Base-by-base conservation (phyloP, 2,888 invertebrate genomes). In the Chrysina gloriosa region DNA sequence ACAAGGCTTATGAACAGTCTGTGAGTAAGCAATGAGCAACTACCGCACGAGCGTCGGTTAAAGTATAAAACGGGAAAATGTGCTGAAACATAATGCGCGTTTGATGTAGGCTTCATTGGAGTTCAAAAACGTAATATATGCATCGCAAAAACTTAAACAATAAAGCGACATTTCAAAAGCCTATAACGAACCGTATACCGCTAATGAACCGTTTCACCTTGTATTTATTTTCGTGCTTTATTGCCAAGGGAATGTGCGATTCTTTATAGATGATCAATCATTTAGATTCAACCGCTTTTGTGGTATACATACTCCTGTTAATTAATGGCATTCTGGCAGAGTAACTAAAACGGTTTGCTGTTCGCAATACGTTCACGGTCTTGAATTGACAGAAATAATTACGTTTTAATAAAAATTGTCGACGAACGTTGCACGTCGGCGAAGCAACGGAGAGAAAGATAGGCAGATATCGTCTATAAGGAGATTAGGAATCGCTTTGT, bases 401-500 rank as follows among this genome's bases (percentile, higher is more conserved):
- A 48, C 63, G 48, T 63, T 63, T 48, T 63, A 63, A 63, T 63
- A 64, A 47, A 64, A 64, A 64, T 47, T 14, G 34, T 29, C 34
- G 50, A 25, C 47, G 63, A 2, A 29, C 63, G 21, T 48, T 1
- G n/a, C n/a, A 23, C 48, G 48, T 4, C 31, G 7, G 9, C 27
- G 50, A 19, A 16, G 45, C 16, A 7, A 7, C 19, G 19, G 19
- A 45, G 45, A 45, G 45, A 45, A 45, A 45, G 45, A 45, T 45
- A 45, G 45, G 21, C 45, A 45, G 45, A 45, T 45, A 45, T 50
- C 6, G 56, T 56, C 39, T 39, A 25, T 58, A 45, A 47, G 52
- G 56, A 65, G 73, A 71, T 71, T 71, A 73, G 71, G 71, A 69
- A 65, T 70, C 70, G 73, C 73, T 74, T 72, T 75, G 76, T 73